A percentile compares a stretch with the other conserved stretches of the same genome.
These are phyloP conservation scores for Latrodectus hesperus DNA, from an alignment of 2,888 invertebrate species.

Conservation along the genomic window DNA sequence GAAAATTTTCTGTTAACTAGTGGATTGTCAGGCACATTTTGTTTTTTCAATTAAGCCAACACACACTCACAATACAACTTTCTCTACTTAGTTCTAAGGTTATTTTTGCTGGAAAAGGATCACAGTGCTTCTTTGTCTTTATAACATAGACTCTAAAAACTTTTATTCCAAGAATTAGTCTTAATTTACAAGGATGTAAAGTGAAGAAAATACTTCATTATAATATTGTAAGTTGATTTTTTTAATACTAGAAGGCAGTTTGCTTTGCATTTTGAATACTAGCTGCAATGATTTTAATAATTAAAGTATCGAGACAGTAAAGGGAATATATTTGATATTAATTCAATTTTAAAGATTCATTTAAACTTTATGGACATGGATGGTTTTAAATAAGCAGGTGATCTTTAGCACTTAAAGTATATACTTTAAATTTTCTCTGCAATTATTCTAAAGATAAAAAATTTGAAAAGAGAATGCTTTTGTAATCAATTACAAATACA, in stretches of 20 bases:
- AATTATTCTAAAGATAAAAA: neutral
- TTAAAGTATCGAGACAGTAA: too few species aligned
- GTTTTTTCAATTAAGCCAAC: conserved; percentile 10
- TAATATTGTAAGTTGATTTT: neutral
- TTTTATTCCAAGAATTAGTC: neutral
- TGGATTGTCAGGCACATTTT: conserved; percentile 67
- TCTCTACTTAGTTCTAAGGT: neutral
- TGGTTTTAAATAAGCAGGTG: neutral
- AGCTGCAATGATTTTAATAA: too few species aligned
- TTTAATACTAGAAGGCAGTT: too few species aligned
- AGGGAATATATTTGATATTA: too few species aligned
- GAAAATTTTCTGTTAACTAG: conserved; percentile 2
- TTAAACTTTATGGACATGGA: too few species aligned
- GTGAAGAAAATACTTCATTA: neutral
- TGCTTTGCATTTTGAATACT: too few species aligned
- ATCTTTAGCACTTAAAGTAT: neutral
- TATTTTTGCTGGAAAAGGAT: neutral
- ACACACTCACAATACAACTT: neutral
- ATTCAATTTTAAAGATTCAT: too few species aligned
- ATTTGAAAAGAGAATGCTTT: neutral
- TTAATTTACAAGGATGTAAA: neutral
- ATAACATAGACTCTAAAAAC: conserved; percentile 1
- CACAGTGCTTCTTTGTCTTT: neutral
- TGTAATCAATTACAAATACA: neutral
- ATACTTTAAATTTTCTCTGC: neutral